Conservation (phyloP, 2,113 vertebrate species). For the Nyctibius bracteatus region DNA sequence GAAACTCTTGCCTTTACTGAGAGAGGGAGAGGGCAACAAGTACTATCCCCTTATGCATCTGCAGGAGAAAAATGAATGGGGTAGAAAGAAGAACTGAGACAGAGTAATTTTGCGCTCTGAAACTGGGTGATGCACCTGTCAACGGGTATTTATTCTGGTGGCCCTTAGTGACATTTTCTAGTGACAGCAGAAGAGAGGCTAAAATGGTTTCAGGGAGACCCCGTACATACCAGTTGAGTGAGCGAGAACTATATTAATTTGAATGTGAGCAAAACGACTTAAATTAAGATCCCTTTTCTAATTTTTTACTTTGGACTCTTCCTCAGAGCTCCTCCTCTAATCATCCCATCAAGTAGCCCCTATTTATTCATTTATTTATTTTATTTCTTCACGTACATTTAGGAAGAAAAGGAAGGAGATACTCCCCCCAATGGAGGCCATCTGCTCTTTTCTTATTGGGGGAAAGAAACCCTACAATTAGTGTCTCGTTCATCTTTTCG, state of each 20-base stretch:
- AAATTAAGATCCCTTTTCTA: conserved; percentile 1
- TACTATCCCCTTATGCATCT: neutral
- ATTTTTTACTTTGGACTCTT: conserved; percentile 31
- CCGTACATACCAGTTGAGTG: neutral
- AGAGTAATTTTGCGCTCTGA: neutral
- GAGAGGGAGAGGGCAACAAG: neutral
- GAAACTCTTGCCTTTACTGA: neutral
- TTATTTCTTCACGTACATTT: neutral
- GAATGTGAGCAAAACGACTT: conserved; percentile 37
- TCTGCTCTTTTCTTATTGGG: conserved; percentile 74
- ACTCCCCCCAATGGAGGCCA: conserved; percentile 32
- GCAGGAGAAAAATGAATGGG: neutral
- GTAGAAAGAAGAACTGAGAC: neutral
- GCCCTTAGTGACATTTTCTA: conserved; percentile 3
- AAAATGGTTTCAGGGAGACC: conserved; percentile 7
- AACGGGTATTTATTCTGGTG: conserved; percentile 19
- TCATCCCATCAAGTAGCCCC: conserved; percentile 18
- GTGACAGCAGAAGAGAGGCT: neutral
- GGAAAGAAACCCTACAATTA: conserved; percentile 73
- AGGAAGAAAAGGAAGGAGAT: conserved; percentile 1
- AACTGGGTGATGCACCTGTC: conserved; percentile 3
- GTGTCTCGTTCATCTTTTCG: conserved; percentile 69
- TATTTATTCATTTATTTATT: conserved; percentile 32
- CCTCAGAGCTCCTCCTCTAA: neutral
- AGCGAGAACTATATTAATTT: neutral